Evolutionary conservation across 2,797 vertebrate genomes (phyloP).

Genomic region (Microctenopoma steveboyesi): DNA sequence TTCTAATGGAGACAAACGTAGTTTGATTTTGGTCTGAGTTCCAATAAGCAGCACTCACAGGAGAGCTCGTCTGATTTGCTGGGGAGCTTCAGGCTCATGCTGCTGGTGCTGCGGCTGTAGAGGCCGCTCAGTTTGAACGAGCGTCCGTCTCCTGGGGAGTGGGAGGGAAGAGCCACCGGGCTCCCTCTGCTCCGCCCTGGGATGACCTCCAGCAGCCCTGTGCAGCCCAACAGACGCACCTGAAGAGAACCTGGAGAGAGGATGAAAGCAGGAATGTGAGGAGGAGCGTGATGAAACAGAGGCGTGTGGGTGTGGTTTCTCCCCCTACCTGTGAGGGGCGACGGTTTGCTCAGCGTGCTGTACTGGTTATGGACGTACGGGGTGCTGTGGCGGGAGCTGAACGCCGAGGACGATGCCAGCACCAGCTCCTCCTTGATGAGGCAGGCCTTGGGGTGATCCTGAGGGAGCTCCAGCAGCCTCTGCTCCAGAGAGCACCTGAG

Average conservation of each 20-base stretch:
- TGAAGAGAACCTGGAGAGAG: slow-evolving; percentile 85
- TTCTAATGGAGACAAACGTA: too few species aligned
- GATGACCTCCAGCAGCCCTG: slow-evolving; percentile 85
- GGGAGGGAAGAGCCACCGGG: slow-evolving; percentile 78
- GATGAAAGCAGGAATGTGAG: too few species aligned
- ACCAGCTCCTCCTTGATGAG: slow-evolving; percentile 91
- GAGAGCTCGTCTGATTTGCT: slow-evolving; percentile 87
- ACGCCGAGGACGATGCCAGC: slow-evolving; percentile 84
- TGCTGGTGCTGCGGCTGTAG: slow-evolving; percentile 88
- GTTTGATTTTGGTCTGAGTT: too few species aligned
- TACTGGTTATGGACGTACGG: slow-evolving; percentile 89
- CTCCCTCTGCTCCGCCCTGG: slow-evolving; percentile 83
- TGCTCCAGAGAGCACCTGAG: slow-evolving; percentile 87
- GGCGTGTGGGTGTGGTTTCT: not conserved
- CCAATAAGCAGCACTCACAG: slow-evolving; percentile 64
- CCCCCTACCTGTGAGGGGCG: slow-evolving; percentile 88
- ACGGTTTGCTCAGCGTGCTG: slow-evolving; percentile 90
- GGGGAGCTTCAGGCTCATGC: slow-evolving; percentile 87
- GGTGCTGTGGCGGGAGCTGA: slow-evolving; percentile 84
- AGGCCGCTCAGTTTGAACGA: slow-evolving; percentile 87
- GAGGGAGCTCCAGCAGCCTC: slow-evolving; percentile 86
- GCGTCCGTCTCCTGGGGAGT: slow-evolving; percentile 82
- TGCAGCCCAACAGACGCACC: slow-evolving; percentile 87
- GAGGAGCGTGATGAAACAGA: not conserved
- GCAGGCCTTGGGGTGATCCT: slow-evolving; percentile 91